Conservation (phyloP, 1,140 invertebrate species). For the Ladona fulva region DNA sequence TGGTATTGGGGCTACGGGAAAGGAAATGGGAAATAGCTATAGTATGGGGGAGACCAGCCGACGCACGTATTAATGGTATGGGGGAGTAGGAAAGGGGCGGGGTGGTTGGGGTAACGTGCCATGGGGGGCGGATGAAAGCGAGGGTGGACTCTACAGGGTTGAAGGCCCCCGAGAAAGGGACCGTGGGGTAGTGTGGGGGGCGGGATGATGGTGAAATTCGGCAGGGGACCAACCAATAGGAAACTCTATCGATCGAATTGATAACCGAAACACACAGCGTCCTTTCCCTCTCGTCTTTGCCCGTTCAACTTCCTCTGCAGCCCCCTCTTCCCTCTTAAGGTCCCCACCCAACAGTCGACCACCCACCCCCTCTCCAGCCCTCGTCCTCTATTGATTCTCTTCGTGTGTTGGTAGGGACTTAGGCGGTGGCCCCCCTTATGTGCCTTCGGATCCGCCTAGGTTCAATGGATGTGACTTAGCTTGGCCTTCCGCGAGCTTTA, state of each 20-base stretch:
- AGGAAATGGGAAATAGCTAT: too few relatives aligned
- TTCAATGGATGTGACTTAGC: not conserved
- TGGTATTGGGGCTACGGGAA: too few relatives aligned
- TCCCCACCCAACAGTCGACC: not conserved
- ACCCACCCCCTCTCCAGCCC: not conserved
- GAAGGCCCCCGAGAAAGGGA: not conserved
- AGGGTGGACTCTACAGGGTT: not conserved
- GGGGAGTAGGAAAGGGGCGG: too few relatives aligned
- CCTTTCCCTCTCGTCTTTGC: not conserved
- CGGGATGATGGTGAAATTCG: not conserved
- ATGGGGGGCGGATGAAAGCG: not conserved
- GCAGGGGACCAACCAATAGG: slow-evolving; percentile 6
- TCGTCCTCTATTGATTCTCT: not conserved
- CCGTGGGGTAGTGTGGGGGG: not conserved
- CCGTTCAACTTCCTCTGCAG: not conserved
- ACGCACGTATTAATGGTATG: too few relatives aligned
- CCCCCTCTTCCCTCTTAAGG: not conserved
- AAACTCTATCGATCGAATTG: slow-evolving; percentile 3
- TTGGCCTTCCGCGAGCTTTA: not conserved
- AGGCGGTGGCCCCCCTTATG: not conserved
- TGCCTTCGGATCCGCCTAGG: not conserved
- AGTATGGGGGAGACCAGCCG: too few relatives aligned
- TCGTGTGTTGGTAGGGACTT: not conserved
- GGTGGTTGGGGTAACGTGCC: not conserved
- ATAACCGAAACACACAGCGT: not conserved